phyloP scores from a whole-genome alignment of 2,113 vertebrate species.

The Datnioides undecimradiatus region DNA sequence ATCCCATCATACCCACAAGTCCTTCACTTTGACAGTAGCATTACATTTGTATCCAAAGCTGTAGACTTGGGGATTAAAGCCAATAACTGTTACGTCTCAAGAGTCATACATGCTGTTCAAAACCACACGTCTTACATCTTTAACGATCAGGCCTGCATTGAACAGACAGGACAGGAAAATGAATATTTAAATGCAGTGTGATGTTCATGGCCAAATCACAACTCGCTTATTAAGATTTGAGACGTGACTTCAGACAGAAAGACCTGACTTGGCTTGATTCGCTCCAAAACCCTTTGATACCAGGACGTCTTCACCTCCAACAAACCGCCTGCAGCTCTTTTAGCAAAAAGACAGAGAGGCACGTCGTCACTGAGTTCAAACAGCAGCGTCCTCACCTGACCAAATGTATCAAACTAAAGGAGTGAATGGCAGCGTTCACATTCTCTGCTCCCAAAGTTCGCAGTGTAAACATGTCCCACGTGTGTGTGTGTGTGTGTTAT shows the following conservation, averaged over 20 bases:
- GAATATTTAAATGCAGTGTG: neutral
- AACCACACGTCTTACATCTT: neutral
- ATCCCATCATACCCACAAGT: neutral
- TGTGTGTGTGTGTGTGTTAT: constrained; percentile 29
- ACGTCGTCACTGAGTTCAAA: neutral
- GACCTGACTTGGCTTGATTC: neutral
- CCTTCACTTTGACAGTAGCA: neutral
- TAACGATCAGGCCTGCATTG: neutral
- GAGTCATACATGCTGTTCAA: neutral
- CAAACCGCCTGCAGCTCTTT: neutral
- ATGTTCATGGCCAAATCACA: too few relatives aligned
- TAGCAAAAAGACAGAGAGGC: neutral
- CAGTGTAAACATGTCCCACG: neutral
- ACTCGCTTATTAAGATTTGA: neutral
- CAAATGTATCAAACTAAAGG: neutral
- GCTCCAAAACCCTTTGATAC: neutral
- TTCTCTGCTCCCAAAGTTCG: neutral
- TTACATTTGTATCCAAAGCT: neutral
- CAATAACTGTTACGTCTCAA: neutral
- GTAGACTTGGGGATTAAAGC: neutral
- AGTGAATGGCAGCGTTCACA: neutral
- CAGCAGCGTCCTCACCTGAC: neutral
- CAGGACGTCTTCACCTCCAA: neutral
- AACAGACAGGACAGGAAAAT: neutral
- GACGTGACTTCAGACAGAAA: neutral